Conservation (phyloP, 2,797 vertebrate species). For the Myioborus miniatus region DNA sequence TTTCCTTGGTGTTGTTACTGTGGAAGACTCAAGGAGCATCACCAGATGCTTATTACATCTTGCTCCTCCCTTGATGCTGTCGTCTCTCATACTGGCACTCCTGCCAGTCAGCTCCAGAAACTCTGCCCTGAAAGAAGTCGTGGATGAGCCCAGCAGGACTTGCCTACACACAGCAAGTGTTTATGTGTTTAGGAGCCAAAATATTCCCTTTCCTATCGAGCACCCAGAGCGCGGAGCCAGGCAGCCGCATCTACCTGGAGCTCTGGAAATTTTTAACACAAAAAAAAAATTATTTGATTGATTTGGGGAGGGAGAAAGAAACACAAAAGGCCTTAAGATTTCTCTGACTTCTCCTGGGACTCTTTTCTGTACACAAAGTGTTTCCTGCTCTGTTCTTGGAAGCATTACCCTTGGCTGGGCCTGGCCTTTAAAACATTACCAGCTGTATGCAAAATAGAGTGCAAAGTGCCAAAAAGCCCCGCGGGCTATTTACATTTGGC, state of each 20-base stretch:
- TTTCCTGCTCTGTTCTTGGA: constrained; percentile 60
- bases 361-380: constrained; percentile 40
- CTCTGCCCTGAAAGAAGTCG: background rate
- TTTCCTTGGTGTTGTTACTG: background rate
- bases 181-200: background rate
- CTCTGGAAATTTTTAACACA: background rate
- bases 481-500: constrained; percentile 67
- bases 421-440: constrained; percentile 64
- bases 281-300: background rate
- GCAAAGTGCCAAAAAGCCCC: constrained; percentile 57
- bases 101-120: background rate
- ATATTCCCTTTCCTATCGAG: background rate
- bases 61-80: background rate
- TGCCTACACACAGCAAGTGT: background rate
- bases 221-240: accelerated
- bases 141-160: background rate
- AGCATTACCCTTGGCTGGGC: constrained; percentile 38
- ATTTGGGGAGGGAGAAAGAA: background rate
- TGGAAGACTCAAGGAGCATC: background rate
- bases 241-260: background rate
- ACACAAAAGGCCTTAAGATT: constrained; percentile 57
- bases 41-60: background rate
- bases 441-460: constrained; percentile 66
- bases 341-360: constrained; percentile 52
- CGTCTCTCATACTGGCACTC: accelerated